These are phyloP conservation scores for Oryzaephilus surinamensis DNA, from an alignment of 1,140 invertebrate species.

Conservation along the genomic window DNA sequence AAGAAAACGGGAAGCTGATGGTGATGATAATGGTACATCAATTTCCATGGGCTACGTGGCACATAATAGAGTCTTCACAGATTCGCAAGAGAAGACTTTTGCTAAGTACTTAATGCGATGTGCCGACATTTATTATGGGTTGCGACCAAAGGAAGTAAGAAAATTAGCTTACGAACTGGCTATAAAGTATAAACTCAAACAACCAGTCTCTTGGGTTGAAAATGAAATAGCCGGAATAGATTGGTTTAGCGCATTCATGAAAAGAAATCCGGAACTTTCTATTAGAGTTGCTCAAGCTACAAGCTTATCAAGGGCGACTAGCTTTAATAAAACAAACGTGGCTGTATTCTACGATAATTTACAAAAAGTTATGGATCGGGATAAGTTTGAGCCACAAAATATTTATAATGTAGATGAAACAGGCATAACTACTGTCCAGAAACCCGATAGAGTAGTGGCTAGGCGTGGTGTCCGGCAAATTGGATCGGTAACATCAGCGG, in stretches of 20 bases:
- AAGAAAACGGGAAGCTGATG: no score
- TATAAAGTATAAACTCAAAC: no score
- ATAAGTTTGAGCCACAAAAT: slow-evolving; percentile 14
- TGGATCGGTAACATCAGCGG: slow-evolving; percentile 32
- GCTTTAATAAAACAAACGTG: slow-evolving; percentile 27
- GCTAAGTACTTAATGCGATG: neutral
- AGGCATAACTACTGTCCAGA: slow-evolving; percentile 33
- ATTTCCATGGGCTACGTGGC: no score
- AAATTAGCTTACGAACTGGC: no score
- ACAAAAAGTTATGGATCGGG: slow-evolving; percentile 5
- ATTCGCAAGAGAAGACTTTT: slow-evolving; percentile 2
- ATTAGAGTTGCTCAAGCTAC: slow-evolving; percentile 20
- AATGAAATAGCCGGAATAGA: slow-evolving; percentile 8
- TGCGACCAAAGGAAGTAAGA: neutral
- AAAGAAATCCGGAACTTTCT: slow-evolving; percentile 9
- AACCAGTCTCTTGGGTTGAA: slow-evolving; percentile 4
- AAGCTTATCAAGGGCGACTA: slow-evolving; percentile 20
- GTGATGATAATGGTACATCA: no score
- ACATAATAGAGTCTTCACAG: no score
- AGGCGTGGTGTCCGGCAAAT: slow-evolving; percentile 35
- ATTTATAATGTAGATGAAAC: slow-evolving; percentile 33
- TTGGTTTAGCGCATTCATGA: slow-evolving; percentile 12
- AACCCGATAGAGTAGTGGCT: slow-evolving; percentile 22
- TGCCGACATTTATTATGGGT: slow-evolving; percentile 1
- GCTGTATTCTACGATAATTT: slow-evolving; percentile 24